Conservation (phyloP, 2,113 vertebrate genomes). For the Brachyhypopomus gauderio region DNA sequence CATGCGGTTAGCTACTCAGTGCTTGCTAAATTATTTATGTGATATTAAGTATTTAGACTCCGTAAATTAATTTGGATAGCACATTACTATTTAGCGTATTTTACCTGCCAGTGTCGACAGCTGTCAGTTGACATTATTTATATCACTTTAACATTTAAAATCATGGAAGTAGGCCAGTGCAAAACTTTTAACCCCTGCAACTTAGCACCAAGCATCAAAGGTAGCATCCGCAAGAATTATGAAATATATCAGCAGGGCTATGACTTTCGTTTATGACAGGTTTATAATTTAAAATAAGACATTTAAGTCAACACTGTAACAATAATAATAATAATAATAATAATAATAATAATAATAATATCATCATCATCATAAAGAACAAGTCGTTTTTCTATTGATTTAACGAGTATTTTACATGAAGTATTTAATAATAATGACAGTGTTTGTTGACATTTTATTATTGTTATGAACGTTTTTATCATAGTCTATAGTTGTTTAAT, state of each 20-base stretch:
- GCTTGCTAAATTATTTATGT: constrained; percentile 84
- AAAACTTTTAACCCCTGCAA: too few species aligned
- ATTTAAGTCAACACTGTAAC: not conserved
- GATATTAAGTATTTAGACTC: constrained; percentile 70
- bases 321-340: not conserved
- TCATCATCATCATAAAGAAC: not conserved
- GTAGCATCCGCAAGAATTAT: too few species aligned
- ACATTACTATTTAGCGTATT: constrained; percentile 75
- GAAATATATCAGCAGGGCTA: too few species aligned
- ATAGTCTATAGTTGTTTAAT: too few species aligned
- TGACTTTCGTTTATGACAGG: too few species aligned
- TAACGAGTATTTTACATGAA: too few species aligned
- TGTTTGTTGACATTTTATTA: not conserved
- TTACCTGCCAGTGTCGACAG: constrained; percentile 84
- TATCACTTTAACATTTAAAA: constrained; percentile 61
- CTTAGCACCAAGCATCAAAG: too few species aligned
- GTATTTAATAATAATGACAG: not conserved
- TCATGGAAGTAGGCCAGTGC: too few species aligned
- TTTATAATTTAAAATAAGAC: too few species aligned
- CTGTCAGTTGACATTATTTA: constrained; percentile 93
- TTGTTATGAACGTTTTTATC: too few species aligned
- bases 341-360: not conserved
- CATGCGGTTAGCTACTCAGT: constrained; percentile 70
- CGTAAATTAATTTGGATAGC: constrained; percentile 93
- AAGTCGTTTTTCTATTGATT: too few species aligned